Evolutionary conservation across 2,888 invertebrate species (phyloP), one percentile per base, ranked within the genome.

Genomic region (Agrilus cyanescens): DNA sequence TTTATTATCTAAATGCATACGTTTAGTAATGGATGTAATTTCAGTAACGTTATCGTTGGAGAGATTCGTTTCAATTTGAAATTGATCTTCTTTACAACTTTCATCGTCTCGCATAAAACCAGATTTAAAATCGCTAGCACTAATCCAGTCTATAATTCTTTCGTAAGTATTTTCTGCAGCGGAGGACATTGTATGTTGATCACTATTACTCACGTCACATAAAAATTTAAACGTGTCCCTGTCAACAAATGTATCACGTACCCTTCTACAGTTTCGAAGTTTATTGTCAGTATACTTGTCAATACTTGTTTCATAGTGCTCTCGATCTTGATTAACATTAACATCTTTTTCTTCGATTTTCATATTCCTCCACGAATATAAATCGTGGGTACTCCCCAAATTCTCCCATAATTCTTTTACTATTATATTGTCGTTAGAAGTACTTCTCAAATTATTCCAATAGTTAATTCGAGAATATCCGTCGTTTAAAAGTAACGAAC

Each of bases 131-230:
- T 65, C 60, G 37, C 61, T 60, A 10, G 54, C 49, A 44, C 55
- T 60, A 18, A 65, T 59, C 66, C 66, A 66, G 33, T 60, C 57
- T 2, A 59, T 56, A 7, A 65, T 60, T 43, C 59, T 53, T 34
- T 52, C 55, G 40, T 54, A 60, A 13, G 50, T 53, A 39, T 54
- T 50, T 32, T 55, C 54, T 8, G 53, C 45, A 37, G 50, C 25
- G 10, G 25, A 25, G 10, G 25, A 25, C 25, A 25, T 25, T 25
- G 25, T 25, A 10, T 25, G 25, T 10, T 25, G 25, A 36, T 46
- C 46, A 33, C 46, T 51, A 53, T 54, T 55, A 38, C 48, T 53
- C 15, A 33, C 40, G 7, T 43, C 33, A 32, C 45, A 50, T 48
- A 49, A 49, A 46, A 55, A 55, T 53, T 53, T 53, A 38, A 44